Evolutionary conservation across 2,797 vertebrate species (phyloP), one percentile per base, ranked within the genome.

Genomic region (Tympanoctomys barrerae): DNA sequence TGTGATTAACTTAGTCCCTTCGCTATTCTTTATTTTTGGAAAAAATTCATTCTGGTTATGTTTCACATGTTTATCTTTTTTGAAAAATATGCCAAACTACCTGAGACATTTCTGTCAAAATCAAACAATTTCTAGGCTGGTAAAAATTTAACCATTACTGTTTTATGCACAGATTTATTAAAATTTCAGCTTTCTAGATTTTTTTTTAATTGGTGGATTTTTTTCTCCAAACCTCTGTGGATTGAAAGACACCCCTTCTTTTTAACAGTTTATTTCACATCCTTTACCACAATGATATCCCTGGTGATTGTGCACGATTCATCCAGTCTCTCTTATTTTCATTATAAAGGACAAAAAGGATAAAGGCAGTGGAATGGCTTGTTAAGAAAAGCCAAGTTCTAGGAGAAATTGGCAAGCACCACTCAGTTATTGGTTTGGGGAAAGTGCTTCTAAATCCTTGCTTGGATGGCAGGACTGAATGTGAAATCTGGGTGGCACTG

Each of bases 361-460:
- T 87, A 93, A 95, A 92, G 84, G 42, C 12, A 3, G 22, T 86
- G 24, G 81, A 89, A 94, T 81, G 78, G 81, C 39, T 85, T 96
- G 42, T 71, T 94, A 95, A 86, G 94, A 96, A 96, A 89, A 95
- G 94, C 94, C 96, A 95, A 92, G 86, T 95, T 95, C 86, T 93
- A 46, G 87, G 94, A 96, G 87, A 88, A 94, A 96, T 95, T 97
- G 94, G 94, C 96, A 97, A 88, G 31, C 46, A 81, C 28, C 80
- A n/a, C 33, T 94, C 77, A 91, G 89, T 95, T 95, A 94, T 79
- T 96, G 97, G 93, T 90, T 96, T 97, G 89, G 94, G 79, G 59
- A 94, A 96, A 96, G 82, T 9, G 16, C 89, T 97, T 96, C 81
- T 94, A 95, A 96, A 96, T 96, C 95, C 77, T 96, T 83, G 36